These are phyloP conservation scores for Scelioninae gen. 1 DNA, from an alignment of 2,888 invertebrate species.

Conservation along the genomic window DNA sequence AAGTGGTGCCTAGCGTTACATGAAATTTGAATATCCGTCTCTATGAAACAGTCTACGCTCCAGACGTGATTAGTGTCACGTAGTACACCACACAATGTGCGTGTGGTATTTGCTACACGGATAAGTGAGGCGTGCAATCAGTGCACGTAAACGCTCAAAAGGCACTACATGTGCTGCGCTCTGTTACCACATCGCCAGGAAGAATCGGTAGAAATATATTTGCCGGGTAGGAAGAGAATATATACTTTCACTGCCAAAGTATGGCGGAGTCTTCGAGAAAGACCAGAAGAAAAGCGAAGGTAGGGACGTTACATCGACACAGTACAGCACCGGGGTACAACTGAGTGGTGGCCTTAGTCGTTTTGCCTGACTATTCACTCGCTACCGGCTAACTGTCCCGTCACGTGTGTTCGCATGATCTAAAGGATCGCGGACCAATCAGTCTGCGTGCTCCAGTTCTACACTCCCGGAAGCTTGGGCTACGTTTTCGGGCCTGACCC, in stretches of 20 bases:
- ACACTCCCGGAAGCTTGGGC: not conserved
- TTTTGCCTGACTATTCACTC: conserved; percentile 62
- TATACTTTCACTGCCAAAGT: conserved; percentile 83
- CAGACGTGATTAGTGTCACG: conserved; percentile 49
- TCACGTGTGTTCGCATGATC: conserved; percentile 37
- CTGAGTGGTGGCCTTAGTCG: conserved; percentile 73
- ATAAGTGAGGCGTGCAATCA: conserved; percentile 53
- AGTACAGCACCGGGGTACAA: conserved; percentile 74
- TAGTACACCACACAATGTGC: conserved; percentile 37
- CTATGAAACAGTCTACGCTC: not conserved
- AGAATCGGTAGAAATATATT: conserved; percentile 75
- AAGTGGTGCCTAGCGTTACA: conserved; percentile 8
- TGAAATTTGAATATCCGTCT: conserved; percentile 25
- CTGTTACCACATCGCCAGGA: conserved; percentile 76
- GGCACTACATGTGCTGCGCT: conserved; percentile 64
- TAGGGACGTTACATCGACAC: conserved; percentile 76
- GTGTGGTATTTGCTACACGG: conserved; percentile 29
- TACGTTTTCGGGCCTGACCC: not conserved
- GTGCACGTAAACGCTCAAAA: conserved; percentile 66
- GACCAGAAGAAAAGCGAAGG: conserved; percentile 75
- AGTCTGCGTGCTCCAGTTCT: not conserved
- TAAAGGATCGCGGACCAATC: conserved; percentile 4
- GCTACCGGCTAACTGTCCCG: conserved; percentile 63
- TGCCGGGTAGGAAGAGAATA: conserved; percentile 81
- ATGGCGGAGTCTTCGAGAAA: conserved; percentile 76